Base-by-base conservation (phyloP, 2,797 vertebrate species). In the Anniella stebbinsi region DNA sequence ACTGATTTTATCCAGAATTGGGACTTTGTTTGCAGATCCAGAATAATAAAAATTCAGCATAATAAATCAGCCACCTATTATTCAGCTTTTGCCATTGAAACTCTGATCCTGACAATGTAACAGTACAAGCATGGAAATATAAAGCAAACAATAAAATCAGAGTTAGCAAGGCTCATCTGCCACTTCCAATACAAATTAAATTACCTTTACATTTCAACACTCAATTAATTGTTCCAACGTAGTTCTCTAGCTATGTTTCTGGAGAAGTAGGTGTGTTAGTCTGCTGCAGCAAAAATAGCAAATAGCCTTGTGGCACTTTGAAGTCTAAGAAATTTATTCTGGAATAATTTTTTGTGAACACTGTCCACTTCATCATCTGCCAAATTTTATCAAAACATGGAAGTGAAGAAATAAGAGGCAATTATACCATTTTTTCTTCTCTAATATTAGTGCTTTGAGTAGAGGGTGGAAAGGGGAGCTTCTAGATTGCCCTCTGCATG, bases 151-250 rank as follows among this genome's bases (percentile, higher is more conserved):
- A 90, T 92, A 78, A 3, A 84, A 60, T 70, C 51, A 30, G 63
- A 88, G 87, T 87, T 86, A 88, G 30, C n/a, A 81, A 67, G 48
- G 78, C 48, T 91, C 54, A 23, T 83, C 87, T 69, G 60, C 75
- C 63, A 77, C n/a, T n/a, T 72, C 36, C 77, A 88, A 63, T 81
- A 7, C 30, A 88, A 89, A 87, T n/a, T 87, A 78, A 15, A 89
- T 67, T 73, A 30, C 45, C 54, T 1, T 60, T 3, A 1, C 33
- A 66, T 33, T 80, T 41, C 45, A 85, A 2, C 73, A 85, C 41
- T 88, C 21, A 45, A 84, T 86, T 83, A 54, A 28, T 89, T 80
- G 78, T 11, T 23, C n/a, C 18, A 69, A n/a, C 2, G 72, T 87
- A 87, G 38, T 30, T 67, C 41, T 80, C 41, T 54, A 88, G 67